Evolutionary conservation across 2,888 invertebrate genomes (phyloP).

Genomic region (Rhamnusium bicolor): DNA sequence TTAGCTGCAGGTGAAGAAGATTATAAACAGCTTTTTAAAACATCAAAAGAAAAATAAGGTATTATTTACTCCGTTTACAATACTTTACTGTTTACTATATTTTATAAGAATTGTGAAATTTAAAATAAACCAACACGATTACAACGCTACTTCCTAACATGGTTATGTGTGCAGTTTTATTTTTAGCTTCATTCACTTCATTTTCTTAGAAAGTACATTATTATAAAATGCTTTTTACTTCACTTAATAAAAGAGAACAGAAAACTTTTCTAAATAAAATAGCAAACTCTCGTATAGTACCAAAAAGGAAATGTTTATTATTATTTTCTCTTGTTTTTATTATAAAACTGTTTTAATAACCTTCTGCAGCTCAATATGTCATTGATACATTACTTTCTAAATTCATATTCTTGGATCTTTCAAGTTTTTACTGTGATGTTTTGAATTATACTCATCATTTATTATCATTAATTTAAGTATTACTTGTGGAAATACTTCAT

Average conservation of each 20-base stretch:
- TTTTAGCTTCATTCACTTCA: neutral
- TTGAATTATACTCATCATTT: no score
- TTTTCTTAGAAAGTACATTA: neutral
- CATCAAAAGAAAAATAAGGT: constrained; percentile 11
- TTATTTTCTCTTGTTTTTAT: no score
- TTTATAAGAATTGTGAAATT: constrained; percentile 14
- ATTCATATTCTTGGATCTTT: no score
- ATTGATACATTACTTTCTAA: no score
- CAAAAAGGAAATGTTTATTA: no score
- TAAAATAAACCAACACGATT: constrained; percentile 6
- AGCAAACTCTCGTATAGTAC: no score
- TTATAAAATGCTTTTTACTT: neutral
- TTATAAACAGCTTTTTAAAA: constrained; percentile 32
- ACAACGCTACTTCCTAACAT: constrained; percentile 2
- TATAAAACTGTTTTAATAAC: no score
- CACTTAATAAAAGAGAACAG: neutral
- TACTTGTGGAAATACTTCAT: no score
- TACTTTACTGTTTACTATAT: neutral
- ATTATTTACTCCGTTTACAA: constrained; percentile 8
- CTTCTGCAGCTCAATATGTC: no score
- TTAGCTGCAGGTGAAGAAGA: constrained; percentile 26
- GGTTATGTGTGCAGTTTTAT: neutral
- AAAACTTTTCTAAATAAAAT: no score
- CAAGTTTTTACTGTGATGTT: no score
- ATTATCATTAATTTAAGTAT: no score